Base-by-base conservation (phyloP, 2,113 vertebrate species). In the Geothlypis trichas region DNA sequence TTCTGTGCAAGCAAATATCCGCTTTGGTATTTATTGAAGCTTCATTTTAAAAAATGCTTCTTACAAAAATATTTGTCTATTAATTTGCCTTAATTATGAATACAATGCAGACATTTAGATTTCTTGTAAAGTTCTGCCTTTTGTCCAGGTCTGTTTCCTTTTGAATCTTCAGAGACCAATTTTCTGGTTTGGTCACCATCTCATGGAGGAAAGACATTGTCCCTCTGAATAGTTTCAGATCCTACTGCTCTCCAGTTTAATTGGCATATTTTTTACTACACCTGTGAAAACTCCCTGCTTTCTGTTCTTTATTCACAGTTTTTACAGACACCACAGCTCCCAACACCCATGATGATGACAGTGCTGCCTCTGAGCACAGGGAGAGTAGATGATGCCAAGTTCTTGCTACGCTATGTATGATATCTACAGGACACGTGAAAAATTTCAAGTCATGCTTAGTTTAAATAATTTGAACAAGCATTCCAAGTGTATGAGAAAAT, bases 271-370 rank as follows among this genome's bases (percentile, higher is more conserved):
- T 86, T 86, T 78, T 63, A 57, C 51, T 55, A 26, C 7, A 27
- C 7, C 2, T 85, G 6, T 71, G 76, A 17, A 75, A 84, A 61
- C 7, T 75, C 24, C 13, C 57, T 61, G 9, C 13, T 63, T 55
- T 88, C 9, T 54, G 27, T 55, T 87, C 24, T 33, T 30, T 62
- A 9, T 31, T 75, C 8, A 33, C 44, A 58, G 33, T 72, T 78
- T 84, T 72, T 27, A 61, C 33, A 75, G 23, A 37, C 35, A 42
- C 13, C 6, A 7, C 39, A 46, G 27, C 2, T 87, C 55, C 24
- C 28, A 24, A 30, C 0, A 0, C 0, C 4, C 17, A 6, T 16
- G 11, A 9, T 39, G 65, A 59, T 0, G 4, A 39, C 14, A 39
- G 15, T 0, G 1, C 35, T 89, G 47, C 26, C n/a, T 90, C 58